Evolutionary conservation across 1,140 invertebrate species (phyloP).

Genomic region (Micrasema longulum): DNA sequence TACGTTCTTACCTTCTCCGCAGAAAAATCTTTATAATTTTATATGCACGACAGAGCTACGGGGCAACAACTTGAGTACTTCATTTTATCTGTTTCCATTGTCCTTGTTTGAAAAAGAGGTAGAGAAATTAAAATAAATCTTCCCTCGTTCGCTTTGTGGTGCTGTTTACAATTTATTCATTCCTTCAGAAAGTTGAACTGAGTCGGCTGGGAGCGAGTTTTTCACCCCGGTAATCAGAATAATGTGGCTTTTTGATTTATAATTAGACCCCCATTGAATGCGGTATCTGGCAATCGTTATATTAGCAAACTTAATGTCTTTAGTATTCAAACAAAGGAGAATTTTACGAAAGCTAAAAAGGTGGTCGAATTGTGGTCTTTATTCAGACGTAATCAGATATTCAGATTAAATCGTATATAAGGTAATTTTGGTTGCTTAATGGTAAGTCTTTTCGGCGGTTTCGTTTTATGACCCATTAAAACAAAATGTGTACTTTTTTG

Average conservation of each 20-base stretch:
- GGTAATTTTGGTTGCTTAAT: conserved; percentile 31
- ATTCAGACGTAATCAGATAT: conserved; percentile 32
- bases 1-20: conserved; percentile 4
- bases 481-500: conserved; percentile 17
- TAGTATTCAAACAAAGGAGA: conserved; percentile 14
- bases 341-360: conserved; percentile 31
- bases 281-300: conserved; percentile 30
- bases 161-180: conserved; percentile 47
- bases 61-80: conserved; percentile 21
- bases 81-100: conserved; percentile 35
- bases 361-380: conserved; percentile 23
- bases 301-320: conserved; percentile 24
- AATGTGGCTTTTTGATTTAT: conserved; percentile 46
- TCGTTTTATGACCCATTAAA: conserved; percentile 28
- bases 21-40: conserved; percentile 33
- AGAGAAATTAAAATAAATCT: conserved; percentile 51
- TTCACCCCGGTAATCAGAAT: conserved; percentile 31
- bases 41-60: conserved; percentile 4
- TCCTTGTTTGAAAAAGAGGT: conserved; percentile 39
- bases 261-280: conserved; percentile 39
- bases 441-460: conserved; percentile 21
- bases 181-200: conserved; percentile 43
- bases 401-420: conserved; percentile 38
- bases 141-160: conserved; percentile 35
- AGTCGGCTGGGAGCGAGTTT: conserved; percentile 34